Evolutionary conservation across 1,140 invertebrate genomes (phyloP), one percentile per base, ranked within the genome.

Genomic region (Camponotus floridanus): DNA sequence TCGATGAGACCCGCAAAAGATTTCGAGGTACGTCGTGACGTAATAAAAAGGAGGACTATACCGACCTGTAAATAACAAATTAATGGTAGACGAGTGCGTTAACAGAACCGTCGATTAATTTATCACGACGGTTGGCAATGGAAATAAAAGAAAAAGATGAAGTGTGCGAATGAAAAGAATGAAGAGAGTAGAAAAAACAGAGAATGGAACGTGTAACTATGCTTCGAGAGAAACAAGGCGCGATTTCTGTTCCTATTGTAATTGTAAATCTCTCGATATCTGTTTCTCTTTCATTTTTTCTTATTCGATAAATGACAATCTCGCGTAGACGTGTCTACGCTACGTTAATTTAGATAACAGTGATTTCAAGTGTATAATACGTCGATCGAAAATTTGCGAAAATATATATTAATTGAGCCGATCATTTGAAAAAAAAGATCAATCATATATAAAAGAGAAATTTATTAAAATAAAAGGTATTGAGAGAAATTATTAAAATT

Each of bases 1-100:
- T 83, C 55, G 79, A 83, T 70, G 78, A 70, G 78, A 80, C 42
- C 39, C 64, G 26, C 15, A 61, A 31, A 26, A 8, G 15, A 51
- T 39, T 45, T 21, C 6, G 26, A 45, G 55, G 11, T 33, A 11
- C 7, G 57, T 21, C n/a, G 26, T 45, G 7, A 18, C n/a, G 39
- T 36, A 33, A 83, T 61, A 83, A 61, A 61, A 83, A 74, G 39
- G 39, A 36, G 39, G 4, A 1, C 68, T 45, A 59, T 61, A 73
- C n/a, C n/a, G n/a, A n/a, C 42, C 73, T 83, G 79, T 83, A 83
- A 83, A 73, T 83, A 83, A 83, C 39, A 57, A 83, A 83, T 73
- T 68, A 83, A 83, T 36, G 26, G 55, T 61, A 74, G 68, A 81
- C 67, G 51, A 83, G 68, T 83, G 68, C 79, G 26, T 31, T 83